phyloP scores from a whole-genome alignment of 2,797 vertebrate species.

The Champsocephalus gunnari region DNA sequence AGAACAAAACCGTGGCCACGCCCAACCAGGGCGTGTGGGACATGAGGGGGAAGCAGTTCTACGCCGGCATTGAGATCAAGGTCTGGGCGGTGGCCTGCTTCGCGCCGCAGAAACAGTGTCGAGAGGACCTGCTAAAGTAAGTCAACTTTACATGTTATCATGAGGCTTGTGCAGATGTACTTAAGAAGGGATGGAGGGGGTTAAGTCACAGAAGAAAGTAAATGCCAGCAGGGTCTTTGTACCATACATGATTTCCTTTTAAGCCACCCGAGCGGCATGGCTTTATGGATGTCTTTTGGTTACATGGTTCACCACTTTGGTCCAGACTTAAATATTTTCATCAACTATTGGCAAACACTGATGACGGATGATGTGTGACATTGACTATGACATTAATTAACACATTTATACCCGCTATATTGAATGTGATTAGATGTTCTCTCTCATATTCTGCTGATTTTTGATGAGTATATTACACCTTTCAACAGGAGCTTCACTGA shows the following conservation, averaged over 20 bases:
- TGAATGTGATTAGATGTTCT: background rate
- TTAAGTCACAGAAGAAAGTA: background rate
- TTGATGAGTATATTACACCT: slow-evolving; percentile 7
- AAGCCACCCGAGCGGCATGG: background rate
- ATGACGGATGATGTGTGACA: too few species aligned
- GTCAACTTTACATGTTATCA: slow-evolving; percentile 59
- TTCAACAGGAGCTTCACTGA: slow-evolving; percentile 94
- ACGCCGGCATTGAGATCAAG: slow-evolving; percentile 99
- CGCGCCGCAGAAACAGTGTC: slow-evolving; percentile 98
- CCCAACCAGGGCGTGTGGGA: slow-evolving; percentile 99
- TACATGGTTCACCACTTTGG: background rate
- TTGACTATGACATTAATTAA: too few species aligned
- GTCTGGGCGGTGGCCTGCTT: slow-evolving; percentile 99
- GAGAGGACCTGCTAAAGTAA: slow-evolving; percentile 99
- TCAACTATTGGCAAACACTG: too few species aligned
- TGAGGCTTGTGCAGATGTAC: background rate
- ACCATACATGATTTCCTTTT: background rate
- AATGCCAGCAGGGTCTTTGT: background rate
- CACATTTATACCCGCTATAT: background rate
- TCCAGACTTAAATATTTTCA: too few species aligned
- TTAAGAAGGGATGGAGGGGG: background rate
- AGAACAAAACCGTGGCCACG: slow-evolving; percentile 99
- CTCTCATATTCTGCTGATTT: background rate
- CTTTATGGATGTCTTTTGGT: background rate
- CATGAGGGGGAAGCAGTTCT: slow-evolving; percentile 99